Conservation (phyloP, 2,113 vertebrate species). For the Tonatia bakeri region DNA sequence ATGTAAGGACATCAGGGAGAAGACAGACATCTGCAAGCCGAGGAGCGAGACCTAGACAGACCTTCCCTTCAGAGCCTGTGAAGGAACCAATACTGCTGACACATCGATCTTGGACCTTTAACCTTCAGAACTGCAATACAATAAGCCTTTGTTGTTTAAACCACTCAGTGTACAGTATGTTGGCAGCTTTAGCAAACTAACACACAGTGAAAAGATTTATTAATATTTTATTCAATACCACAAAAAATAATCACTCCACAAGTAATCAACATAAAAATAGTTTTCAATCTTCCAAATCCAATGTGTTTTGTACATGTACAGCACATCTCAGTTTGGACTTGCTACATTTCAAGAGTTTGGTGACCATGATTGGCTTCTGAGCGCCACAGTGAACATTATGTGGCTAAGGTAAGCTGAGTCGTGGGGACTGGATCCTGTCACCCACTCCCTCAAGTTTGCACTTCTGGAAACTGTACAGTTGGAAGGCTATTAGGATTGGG, state of each 20-base stretch:
- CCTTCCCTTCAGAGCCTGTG: neutral
- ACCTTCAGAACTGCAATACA: neutral
- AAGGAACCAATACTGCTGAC: neutral
- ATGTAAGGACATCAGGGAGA: neutral
- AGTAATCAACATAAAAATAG: neutral
- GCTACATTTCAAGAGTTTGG: neutral
- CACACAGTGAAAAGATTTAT: neutral
- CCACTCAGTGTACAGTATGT: neutral
- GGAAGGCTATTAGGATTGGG: neutral
- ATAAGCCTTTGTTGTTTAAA: neutral
- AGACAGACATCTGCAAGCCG: neutral
- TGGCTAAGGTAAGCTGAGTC: neutral
- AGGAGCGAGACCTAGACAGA: neutral
- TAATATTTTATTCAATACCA: neutral
- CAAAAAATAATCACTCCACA: neutral
- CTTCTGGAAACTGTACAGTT: no score
- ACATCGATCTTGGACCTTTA: neutral
- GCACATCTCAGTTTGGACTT: neutral
- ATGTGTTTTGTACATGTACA: neutral
- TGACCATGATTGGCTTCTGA: neutral
- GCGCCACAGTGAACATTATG: accelerated
- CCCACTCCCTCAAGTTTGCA: accelerated
- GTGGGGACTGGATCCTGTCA: accelerated
- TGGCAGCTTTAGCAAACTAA: neutral
- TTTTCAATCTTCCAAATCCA: neutral